Conservation (phyloP, 2,113 vertebrate genomes). For the Gambusia affinis region DNA sequence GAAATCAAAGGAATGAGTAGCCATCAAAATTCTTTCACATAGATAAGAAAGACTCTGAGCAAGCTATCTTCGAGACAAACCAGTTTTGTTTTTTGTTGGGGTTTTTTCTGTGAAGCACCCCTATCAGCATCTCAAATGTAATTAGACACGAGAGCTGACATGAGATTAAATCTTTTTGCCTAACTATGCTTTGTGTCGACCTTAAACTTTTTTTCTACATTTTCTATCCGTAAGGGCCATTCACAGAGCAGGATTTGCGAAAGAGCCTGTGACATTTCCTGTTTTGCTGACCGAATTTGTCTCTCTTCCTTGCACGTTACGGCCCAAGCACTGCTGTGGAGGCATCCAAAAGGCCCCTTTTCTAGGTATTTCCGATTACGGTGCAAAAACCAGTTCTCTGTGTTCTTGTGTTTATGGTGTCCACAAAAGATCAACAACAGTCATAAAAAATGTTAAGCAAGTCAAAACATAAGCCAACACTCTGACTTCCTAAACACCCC, state of each 20-base stretch:
- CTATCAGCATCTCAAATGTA: conserved; percentile 54
- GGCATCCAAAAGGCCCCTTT: conserved; percentile 24
- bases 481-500: conserved; percentile 39
- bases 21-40: conserved; percentile 21
- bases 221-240: conserved; percentile 5
- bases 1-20: conserved; percentile 38
- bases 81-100: neutral
- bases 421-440: conserved; percentile 57
- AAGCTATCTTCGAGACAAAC: conserved; percentile 13
- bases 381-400: conserved; percentile 55
- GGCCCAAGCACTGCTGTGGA: conserved; percentile 14
- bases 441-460: conserved; percentile 19
- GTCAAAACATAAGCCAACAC: conserved; percentile 49
- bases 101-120: conserved; percentile 20
- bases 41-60: conserved; percentile 17
- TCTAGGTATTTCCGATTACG: conserved; percentile 45
- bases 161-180: conserved; percentile 34
- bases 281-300: conserved; percentile 32
- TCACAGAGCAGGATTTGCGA: conserved; percentile 28
- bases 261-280: conserved; percentile 29
- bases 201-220: conserved; percentile 25
- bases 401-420: conserved; percentile 52
- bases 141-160: conserved; percentile 49
- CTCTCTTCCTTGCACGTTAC: conserved; percentile 5
- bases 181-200: conserved; percentile 24